Evolutionary conservation across 2,797 vertebrate genomes (phyloP), one percentile per base, ranked within the genome.

Genomic region (Nothura maculosa): DNA sequence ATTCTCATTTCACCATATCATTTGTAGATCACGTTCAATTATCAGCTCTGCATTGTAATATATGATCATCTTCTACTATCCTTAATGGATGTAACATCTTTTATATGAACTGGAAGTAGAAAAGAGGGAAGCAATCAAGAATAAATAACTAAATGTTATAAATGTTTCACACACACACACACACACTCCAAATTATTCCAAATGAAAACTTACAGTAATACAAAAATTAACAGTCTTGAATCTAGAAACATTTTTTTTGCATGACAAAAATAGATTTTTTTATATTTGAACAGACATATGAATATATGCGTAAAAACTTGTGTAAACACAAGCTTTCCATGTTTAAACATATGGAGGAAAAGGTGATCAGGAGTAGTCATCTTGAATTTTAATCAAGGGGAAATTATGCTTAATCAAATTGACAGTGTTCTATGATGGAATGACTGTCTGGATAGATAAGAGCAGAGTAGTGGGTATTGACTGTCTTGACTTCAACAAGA

Each of bases 161-260:
- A 85, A 85, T 36, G 22, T 78, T 78, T 66, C 30, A 64, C 36
- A 22, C 5, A 85, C 83, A 68, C 17, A 50, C 42, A 43, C 15
- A 89, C 83, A 94, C n/a, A n/a, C n/a, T n/a, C n/a, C n/a, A 87
- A 94, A 89, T 85, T 68, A 18, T 74, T 43, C 27, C 9, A 36
- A 91, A 43, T 72, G 55, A 87, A 75, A 73, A 36, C 84, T 90
- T 93, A 64, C 63, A 92, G 81, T 62, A 90, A 85, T 85, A 94
- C 95, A 90, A 54, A 93, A 50, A 93, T 92, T 81, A 89, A 66
- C 7, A 12, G 14, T 84, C 63, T 96, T 89, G 12, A 81, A 79
- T 87, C 45, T 93, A 42, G 52, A 77, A 54, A 91, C 54, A 7
- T 69, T 85, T 94, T 60, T 18, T 82, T 69, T 63, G 79, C 66